Evolutionary conservation across 2,113 vertebrate genomes (phyloP).

Genomic region (Mobula birostris): DNA sequence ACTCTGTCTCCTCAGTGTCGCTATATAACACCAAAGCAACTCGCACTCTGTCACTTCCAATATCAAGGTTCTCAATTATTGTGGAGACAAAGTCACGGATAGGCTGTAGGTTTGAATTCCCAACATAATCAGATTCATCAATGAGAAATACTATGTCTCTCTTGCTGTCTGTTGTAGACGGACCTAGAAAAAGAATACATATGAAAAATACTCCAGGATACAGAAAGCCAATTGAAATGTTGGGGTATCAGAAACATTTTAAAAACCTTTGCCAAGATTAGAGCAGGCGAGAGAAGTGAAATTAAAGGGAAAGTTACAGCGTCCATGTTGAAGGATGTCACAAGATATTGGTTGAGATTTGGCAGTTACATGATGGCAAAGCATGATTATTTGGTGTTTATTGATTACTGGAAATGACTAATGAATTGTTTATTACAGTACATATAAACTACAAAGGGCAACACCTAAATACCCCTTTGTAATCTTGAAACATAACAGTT

Average conservation of each 20-base stretch:
- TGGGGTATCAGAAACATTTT: neutral
- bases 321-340: neutral
- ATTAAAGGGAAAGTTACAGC: neutral
- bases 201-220: neutral
- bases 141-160: conserved; percentile 37
- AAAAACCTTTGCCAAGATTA: neutral
- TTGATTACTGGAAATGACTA: neutral
- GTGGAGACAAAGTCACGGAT: neutral
- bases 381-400: neutral
- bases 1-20: conserved; percentile 71
- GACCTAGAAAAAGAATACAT: neutral
- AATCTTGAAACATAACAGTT: too few relatives aligned
- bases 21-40: conserved; percentile 88
- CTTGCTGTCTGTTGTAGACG: conserved; percentile 41
- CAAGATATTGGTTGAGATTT: neutral
- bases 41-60: conserved; percentile 70
- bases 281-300: neutral
- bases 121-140: neutral
- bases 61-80: conserved; percentile 48
- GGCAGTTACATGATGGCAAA: neutral
- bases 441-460: too few relatives aligned
- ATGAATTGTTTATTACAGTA: neutral
- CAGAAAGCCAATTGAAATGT: neutral
- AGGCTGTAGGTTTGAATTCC: neutral
- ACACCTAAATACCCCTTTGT: too few relatives aligned